Base-by-base conservation (phyloP, 1,140 invertebrate genomes). In the Apocrypta bakeri region DNA sequence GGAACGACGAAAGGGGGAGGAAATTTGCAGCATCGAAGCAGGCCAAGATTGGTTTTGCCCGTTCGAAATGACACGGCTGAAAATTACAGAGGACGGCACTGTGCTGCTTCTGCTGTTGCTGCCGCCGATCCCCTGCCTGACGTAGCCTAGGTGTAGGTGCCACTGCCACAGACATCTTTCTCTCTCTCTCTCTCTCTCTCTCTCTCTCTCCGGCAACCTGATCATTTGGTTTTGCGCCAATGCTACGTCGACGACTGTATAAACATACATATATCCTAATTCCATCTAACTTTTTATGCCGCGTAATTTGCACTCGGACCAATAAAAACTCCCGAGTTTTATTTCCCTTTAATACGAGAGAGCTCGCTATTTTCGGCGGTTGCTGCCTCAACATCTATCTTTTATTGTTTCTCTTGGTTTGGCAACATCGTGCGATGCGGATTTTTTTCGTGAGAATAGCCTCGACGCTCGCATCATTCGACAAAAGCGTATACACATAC, bases 41-140 rank as follows among this genome's bases (percentile, higher is more conserved):
- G 21, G 1, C 40, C 24, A 84, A 68, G 84, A 85, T 85, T 81
- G 56, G 29, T 81, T 84, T 84, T 79, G 78, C 29, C 69, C 71
- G 68, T 68, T 25, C 74, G 79, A 89, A 89, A 88, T 89, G 87
- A 88, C 87, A 88, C 84, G 71, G 85, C 73, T 80, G 78, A 79
- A 88, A 88, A 89, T 89, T 86, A 89, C 83, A 87, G 84, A 75
- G 82, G 79, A n/a, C n/a, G n/a, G n/a, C n/a, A n/a, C n/a, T n/a
- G n/a, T n/a, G 48, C 27, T n/a, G 68, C 68, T 14, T 17, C 61
- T 63, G 21, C 61, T 25, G 21, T n/a, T 42, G 40, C 24, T 29
- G 8, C 40, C 61, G 9, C 40, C 24, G 48, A 48, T 74, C 37
- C 27, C 11, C 33, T 37, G 17, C 21, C 9, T n/a, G n/a, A n/a